Percentiles rank a stretch among this genome's conserved stretches.
phyloP scores from a whole-genome alignment of 2,888 invertebrate genomes.

The Orchesellides sinensis region DNA sequence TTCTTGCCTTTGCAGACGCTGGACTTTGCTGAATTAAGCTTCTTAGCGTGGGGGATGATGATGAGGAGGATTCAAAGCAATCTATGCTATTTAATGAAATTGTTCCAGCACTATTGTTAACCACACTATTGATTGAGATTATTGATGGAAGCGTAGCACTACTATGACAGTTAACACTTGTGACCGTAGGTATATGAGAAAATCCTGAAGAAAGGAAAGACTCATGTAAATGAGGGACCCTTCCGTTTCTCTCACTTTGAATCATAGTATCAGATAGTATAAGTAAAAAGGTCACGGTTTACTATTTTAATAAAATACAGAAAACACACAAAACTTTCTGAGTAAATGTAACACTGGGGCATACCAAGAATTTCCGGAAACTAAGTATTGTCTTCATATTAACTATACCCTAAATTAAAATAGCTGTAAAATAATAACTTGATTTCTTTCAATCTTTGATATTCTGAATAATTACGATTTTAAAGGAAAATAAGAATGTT shows the following conservation, averaged over 20 bases:
- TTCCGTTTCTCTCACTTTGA: slow-evolving; percentile 50
- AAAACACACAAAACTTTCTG: too few species aligned
- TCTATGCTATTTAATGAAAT: slow-evolving; percentile 22
- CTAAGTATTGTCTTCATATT: neutral
- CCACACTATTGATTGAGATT: slow-evolving; percentile 13
- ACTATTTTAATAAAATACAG: too few species aligned
- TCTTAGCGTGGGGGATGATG: slow-evolving; percentile 23
- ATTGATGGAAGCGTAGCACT: slow-evolving; percentile 22
- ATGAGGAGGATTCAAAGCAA: slow-evolving; percentile 28
- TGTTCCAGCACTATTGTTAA: slow-evolving; percentile 4
- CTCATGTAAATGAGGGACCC: slow-evolving; percentile 31
- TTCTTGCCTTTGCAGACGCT: slow-evolving; percentile 6
- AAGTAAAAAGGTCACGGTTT: neutral
- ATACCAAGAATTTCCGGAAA: neutral
- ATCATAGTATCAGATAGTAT: slow-evolving; percentile 35
- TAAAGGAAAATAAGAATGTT: neutral
- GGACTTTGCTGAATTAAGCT: slow-evolving; percentile 24
- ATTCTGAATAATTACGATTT: too few species aligned
- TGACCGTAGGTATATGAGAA: neutral
- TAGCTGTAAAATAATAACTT: too few species aligned
- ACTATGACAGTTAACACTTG: slow-evolving; percentile 16
- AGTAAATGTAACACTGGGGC: neutral
- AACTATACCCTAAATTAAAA: too few species aligned
- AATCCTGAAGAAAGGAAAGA: slow-evolving; percentile 23
- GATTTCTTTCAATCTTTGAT: too few species aligned